Conservation (phyloP, 2,797 vertebrate species). For the Urocyon cinereoargenteus region DNA sequence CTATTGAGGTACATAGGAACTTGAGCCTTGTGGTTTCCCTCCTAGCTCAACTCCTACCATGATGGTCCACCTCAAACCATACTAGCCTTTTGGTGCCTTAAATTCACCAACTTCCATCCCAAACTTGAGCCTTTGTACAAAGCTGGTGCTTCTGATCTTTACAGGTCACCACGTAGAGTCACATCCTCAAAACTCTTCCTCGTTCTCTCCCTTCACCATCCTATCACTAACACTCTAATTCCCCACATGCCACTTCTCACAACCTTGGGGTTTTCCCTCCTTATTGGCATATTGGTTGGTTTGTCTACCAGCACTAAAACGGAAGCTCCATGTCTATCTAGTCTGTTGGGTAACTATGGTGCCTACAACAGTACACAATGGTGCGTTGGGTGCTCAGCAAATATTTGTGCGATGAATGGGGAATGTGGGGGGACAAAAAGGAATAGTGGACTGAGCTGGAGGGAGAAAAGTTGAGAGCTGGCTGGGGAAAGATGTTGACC, state of each 20-base stretch:
- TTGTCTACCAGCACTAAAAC: neutral
- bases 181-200: neutral
- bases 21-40: neutral
- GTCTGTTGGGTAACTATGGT: neutral
- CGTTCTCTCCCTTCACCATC: neutral
- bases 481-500: neutral
- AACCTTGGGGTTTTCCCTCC: neutral
- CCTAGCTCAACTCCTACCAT: neutral
- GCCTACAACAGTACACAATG: neutral
- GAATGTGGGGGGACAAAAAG: neutral
- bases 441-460: neutral
- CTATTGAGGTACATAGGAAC: neutral
- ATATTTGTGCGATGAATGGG: neutral
- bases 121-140: neutral
- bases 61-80: neutral
- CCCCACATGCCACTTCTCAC: too few relatives aligned
- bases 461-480: neutral
- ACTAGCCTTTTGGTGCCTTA: neutral
- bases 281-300: neutral
- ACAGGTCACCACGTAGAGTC: neutral
- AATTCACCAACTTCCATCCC: neutral
- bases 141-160: neutral
- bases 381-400: neutral
- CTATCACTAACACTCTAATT: neutral
- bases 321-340: neutral